Conservation (phyloP, 2,888 invertebrate species). For the Dryadula phaetusa region DNA sequence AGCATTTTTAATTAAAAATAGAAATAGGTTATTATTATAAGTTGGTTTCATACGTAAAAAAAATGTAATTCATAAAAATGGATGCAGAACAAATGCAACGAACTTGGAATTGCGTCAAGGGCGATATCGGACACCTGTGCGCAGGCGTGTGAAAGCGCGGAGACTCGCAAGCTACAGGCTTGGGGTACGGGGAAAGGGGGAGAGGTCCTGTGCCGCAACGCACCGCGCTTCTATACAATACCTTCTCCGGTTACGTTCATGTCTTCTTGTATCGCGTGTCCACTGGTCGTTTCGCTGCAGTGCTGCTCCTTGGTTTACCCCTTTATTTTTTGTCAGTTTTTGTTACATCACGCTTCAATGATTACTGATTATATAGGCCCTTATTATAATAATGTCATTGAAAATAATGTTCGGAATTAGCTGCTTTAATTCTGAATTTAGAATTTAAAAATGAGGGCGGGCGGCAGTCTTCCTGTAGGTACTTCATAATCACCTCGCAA, state of each 20-base stretch:
- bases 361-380: constrained; percentile 59
- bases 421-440: background rate
- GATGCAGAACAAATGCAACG: constrained; percentile 56
- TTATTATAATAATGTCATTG: constrained; percentile 42
- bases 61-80: constrained; percentile 29
- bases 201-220: constrained; percentile 65
- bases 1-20: too few relatives aligned
- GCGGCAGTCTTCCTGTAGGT: constrained; percentile 63
- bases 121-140: constrained; percentile 82
- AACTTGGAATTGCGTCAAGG: constrained; percentile 77
- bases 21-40: too few relatives aligned
- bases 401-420: background rate
- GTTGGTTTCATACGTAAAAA: too few relatives aligned
- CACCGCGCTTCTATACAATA: constrained; percentile 79
- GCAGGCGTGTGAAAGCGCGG: constrained; percentile 79
- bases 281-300: constrained; percentile 52
- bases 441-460: constrained; percentile 60
- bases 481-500: constrained; percentile 76
- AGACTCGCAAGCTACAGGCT: constrained; percentile 49
- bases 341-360: constrained; percentile 67
- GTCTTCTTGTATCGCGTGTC: constrained; percentile 74
- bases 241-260: constrained; percentile 79
- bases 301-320: constrained; percentile 56
- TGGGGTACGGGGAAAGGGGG: constrained; percentile 48
- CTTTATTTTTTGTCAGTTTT: constrained; percentile 76